Percentiles rank a stretch among this genome's conserved stretches.
Conservation (phyloP, 2,888 invertebrate genomes). For the Melangyna quadrimaculata region DNA sequence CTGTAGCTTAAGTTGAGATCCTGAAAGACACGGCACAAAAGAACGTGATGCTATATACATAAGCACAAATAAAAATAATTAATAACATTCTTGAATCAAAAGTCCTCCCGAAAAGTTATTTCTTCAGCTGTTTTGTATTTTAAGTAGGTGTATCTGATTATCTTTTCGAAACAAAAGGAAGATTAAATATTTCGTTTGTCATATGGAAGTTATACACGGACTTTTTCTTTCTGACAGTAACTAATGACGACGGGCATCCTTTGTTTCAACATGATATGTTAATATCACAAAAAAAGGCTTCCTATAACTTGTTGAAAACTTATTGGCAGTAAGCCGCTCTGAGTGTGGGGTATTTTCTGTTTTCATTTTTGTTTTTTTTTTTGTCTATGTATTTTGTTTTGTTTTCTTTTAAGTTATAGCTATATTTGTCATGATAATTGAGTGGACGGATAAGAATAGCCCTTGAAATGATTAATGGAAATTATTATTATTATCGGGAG, state of each 20-base stretch:
- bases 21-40: neutral
- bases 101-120: neutral
- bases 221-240: constrained; percentile 31
- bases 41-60: neutral
- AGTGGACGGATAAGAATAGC: constrained; percentile 15
- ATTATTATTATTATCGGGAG: constrained; percentile 19
- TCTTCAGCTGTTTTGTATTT: constrained; percentile 4
- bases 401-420: neutral
- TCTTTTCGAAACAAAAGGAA: constrained; percentile 28
- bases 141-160: constrained; percentile 7
- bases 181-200: constrained; percentile 20
- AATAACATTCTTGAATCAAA: constrained; percentile 17
- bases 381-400: too few relatives aligned
- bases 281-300: constrained; percentile 9
- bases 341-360: neutral
- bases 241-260: constrained; percentile 40
- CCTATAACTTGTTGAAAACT: constrained; percentile 39
- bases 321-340: neutral
- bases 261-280: constrained; percentile 43
- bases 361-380: neutral
- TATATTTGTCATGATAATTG: neutral
- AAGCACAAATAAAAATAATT: neutral
- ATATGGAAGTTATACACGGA: constrained; percentile 43
- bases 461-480: constrained; percentile 56
- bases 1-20: neutral